phyloP scores from a whole-genome alignment of 2,797 vertebrate species.

The Scolopax bukidnonensis region DNA sequence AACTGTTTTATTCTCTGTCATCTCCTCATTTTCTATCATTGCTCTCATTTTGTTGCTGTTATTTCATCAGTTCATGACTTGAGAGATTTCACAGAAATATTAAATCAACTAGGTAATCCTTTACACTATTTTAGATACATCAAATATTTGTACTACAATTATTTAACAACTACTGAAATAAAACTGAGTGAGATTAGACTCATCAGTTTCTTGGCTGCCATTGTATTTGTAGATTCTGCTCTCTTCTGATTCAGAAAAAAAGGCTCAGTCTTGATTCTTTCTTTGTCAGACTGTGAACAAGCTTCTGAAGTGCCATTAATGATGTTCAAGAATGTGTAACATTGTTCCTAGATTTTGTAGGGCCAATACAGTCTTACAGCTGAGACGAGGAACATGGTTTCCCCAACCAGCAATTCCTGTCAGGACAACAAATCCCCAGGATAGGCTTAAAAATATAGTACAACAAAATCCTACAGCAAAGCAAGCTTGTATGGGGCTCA shows the following conservation, averaged over 20 bases:
- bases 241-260: background rate
- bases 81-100: background rate
- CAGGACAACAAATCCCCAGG: background rate
- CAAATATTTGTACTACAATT: constrained; percentile 2
- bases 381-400: background rate
- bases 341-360: background rate
- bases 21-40: background rate
- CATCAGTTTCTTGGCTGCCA: background rate
- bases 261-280: background rate
- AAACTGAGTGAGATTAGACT: background rate
- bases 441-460: background rate
- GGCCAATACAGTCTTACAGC: background rate
- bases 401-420: background rate
- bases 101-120: background rate
- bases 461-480: background rate
- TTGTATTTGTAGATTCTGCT: background rate
- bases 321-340: background rate
- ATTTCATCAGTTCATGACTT: background rate
- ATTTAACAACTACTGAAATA: background rate
- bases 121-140: background rate
- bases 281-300: background rate
- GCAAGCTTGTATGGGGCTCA: background rate
- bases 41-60: background rate
- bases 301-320: background rate
- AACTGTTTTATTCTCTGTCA: background rate